Percentiles rank a stretch among this genome's conserved stretches.
phyloP scores from a whole-genome alignment of 2,888 invertebrate species.

The Tigriopus californicus region DNA sequence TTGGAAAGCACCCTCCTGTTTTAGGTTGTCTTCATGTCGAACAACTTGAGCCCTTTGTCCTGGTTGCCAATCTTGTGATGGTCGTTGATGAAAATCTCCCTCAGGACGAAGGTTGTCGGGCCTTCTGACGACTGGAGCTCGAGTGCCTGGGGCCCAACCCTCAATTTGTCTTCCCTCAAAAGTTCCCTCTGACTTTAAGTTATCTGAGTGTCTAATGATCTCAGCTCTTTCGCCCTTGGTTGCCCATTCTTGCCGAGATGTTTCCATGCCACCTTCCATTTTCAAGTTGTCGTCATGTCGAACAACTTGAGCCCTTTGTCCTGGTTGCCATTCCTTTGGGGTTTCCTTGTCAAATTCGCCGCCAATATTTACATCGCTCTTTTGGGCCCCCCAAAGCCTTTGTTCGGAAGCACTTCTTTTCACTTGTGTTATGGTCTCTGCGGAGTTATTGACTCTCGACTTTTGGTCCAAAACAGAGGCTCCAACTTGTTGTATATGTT shows the following conservation, averaged over 20 bases:
- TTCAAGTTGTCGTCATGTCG: constrained; percentile 40
- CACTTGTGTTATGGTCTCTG: constrained; percentile 27
- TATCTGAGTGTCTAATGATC: constrained; percentile 20
- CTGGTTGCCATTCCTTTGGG: constrained; percentile 16
- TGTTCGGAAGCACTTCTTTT: constrained; percentile 23
- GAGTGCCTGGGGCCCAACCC: not conserved
- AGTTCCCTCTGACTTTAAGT: constrained; percentile 20
- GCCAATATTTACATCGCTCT: too few species aligned
- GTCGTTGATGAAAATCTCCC: constrained; percentile 32
- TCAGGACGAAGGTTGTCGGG: constrained; percentile 28
- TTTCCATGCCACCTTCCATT: constrained; percentile 36
- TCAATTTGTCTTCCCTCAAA: constrained; percentile 14
- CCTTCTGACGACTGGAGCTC: constrained; percentile 18
- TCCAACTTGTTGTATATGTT: constrained; percentile 24
- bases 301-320: constrained; percentile 18
- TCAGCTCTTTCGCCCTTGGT: constrained; percentile 21
- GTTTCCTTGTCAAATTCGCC: constrained; percentile 32
- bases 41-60: constrained; percentile 19
- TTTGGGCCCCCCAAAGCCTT: too few species aligned
- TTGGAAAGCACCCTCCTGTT: constrained; percentile 18
- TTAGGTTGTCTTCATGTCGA: constrained; percentile 18
- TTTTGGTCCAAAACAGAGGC: constrained; percentile 21
- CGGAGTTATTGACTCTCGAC: constrained; percentile 31
- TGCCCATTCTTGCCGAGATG: constrained; percentile 22
- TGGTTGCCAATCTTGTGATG: constrained; percentile 14